Evolutionary conservation across 2,113 vertebrate genomes (phyloP).

Genomic region (Pagrus major): DNA sequence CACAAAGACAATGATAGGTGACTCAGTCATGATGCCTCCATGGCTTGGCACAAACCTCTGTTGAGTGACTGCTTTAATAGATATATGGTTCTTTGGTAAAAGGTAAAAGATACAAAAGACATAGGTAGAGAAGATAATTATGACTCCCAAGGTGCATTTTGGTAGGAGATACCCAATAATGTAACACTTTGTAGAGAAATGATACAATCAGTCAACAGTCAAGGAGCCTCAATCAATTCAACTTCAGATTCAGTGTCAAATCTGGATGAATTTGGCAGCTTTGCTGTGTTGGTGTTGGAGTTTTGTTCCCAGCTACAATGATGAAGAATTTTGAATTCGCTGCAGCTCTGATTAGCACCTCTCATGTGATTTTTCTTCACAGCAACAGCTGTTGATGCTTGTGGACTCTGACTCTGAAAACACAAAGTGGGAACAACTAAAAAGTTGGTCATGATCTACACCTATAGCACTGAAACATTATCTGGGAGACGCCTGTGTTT

Average conservation of each 20-base stretch:
- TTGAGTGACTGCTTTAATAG: background rate
- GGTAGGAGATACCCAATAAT: too few relatives aligned
- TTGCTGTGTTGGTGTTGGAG: too few relatives aligned
- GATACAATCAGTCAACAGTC: too few relatives aligned
- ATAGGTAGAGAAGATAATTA: background rate
- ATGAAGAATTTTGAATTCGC: background rate
- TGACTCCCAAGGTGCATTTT: background rate
- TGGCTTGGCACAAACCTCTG: background rate
- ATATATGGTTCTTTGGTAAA: background rate
- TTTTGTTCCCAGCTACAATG: background rate
- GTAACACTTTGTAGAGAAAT: too few relatives aligned
- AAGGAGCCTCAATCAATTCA: too few relatives aligned
- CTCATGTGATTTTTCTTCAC: background rate
- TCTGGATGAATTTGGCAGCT: too few relatives aligned
- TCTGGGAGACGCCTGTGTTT: background rate
- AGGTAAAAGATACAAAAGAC: background rate
- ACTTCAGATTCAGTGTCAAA: too few relatives aligned
- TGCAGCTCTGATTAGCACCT: background rate
- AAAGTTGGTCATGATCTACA: background rate
- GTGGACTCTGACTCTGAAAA: too few relatives aligned
- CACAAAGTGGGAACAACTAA: background rate
- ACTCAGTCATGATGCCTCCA: background rate
- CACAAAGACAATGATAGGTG: background rate
- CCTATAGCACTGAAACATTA: background rate
- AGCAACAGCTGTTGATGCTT: background rate